Conservation (phyloP, 2,888 invertebrate genomes). For the Xylophagus ater region DNA sequence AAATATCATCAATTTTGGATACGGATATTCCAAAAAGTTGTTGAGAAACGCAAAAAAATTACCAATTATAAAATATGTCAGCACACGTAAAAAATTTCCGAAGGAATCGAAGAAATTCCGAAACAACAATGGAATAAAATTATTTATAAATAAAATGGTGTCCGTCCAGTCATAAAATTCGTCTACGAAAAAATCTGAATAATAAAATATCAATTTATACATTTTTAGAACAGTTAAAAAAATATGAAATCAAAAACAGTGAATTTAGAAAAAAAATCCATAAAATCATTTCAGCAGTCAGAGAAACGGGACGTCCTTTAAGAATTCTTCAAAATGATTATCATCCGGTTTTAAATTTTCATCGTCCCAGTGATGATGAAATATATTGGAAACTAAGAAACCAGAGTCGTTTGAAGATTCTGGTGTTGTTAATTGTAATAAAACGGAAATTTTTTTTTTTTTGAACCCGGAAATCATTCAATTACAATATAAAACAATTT, state of each 20-base stretch:
- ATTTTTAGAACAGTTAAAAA: conserved; percentile 26
- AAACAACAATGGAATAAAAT: conserved; percentile 7
- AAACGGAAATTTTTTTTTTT: conserved; percentile 34
- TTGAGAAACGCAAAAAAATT: no score
- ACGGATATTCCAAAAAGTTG: conserved; percentile 22
- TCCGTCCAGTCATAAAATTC: conserved; percentile 28
- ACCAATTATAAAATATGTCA: not conserved
- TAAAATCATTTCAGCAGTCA: conserved; percentile 26
- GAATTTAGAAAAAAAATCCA: conserved; percentile 30
- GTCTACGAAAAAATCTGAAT: conserved; percentile 15
- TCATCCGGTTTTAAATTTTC: not conserved
- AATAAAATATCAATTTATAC: conserved; percentile 20
- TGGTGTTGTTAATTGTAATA: conserved; percentile 11
- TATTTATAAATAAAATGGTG: conserved; percentile 31
- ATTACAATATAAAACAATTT: conserved; percentile 31
- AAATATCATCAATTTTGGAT: conserved; percentile 16
- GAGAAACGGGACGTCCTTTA: conserved; percentile 32
- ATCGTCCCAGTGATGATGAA: conserved; percentile 5
- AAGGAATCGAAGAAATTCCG: conserved; percentile 7
- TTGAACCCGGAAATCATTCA: conserved; percentile 28
- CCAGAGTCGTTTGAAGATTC: not conserved
- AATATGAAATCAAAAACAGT: conserved; percentile 31
- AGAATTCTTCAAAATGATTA: conserved; percentile 13
- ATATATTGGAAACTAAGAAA: conserved; percentile 12
- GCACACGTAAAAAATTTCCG: conserved; percentile 5